phyloP scores from a whole-genome alignment of 2,888 invertebrate species.

The Cryptosula pallasiana region DNA sequence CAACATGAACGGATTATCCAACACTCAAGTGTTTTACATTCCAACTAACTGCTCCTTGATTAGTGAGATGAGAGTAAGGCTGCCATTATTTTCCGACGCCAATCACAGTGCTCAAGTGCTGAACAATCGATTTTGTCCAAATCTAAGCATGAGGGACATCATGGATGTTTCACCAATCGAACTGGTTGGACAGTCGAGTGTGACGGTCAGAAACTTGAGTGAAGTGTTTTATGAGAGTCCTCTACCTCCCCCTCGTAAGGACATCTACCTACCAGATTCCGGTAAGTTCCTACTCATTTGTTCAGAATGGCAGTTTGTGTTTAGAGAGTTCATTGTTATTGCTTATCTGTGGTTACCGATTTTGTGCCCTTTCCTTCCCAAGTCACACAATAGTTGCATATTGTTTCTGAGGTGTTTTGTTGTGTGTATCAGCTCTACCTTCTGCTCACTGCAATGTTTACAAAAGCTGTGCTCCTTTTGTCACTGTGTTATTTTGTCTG shows the following conservation, averaged over 20 bases:
- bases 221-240: slow-evolving; percentile 4
- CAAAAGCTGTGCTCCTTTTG: no score
- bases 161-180: slow-evolving; percentile 1
- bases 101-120: neutral
- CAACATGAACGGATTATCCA: neutral
- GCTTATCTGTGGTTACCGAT: no score
- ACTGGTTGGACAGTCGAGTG: neutral
- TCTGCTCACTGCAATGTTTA: no score
- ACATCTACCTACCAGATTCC: neutral
- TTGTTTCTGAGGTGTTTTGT: no score
- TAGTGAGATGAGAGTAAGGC: neutral
- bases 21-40: slow-evolving; percentile 1
- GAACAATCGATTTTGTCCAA: slow-evolving; percentile 3
- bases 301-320: no score
- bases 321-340: no score
- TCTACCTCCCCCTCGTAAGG: slow-evolving; percentile 8
- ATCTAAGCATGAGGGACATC: slow-evolving; percentile 8
- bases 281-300: no score
- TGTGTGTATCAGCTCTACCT: no score
- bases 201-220: neutral
- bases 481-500: no score
- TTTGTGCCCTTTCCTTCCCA: no score
- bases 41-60: neutral
- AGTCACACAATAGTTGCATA: no score
- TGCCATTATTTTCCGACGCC: slow-evolving; percentile 17